Evolutionary conservation across 1,140 invertebrate genomes (phyloP), one percentile per base, ranked within the genome.

Genomic region (Drosophila novamexicana): DNA sequence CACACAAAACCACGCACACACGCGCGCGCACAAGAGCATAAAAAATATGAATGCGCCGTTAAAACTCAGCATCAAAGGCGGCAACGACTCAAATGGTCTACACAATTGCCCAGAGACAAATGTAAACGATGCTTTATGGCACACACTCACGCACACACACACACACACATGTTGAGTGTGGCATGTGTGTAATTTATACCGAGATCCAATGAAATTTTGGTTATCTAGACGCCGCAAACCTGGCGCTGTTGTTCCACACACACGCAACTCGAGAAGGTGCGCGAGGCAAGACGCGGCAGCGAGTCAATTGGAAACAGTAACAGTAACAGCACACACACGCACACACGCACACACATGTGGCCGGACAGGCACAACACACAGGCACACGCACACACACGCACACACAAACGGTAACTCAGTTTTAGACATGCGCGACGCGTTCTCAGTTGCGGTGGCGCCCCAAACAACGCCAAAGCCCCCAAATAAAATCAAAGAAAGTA

Each of bases 161-260:
- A 14, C 14, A 14, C 36, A 10, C 42, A 50, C 36, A 18, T 29
- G 18, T 12, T 14, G 14, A 32, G 32, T 22, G 14, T 42, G 44
- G 61, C 12, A 50, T 67, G 70, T 68, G 40, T 63, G 66, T 75
- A 75, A 75, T 69, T 75, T 75, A 69, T 54, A 62, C 18, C 29
- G 57, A 56, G 66, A 75, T 75, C 74, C 74, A 76, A 76, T 76
- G 68, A 76, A 72, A 76, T 71, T 65, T 72, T 47, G 68, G 45
- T 71, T 71, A 49, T 42, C 44, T 58, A 6, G 56, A 67, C 40
- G 39, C 29, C 50, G 39, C 45, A 54, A 45, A 49, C 16, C 18
- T 59, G 4, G 45, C 45, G 45, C 65, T 66, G 44, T 29, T 42
- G 54, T 29, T 42, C 14, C 45, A 47, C 69, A 56, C 34, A 59